Evolutionary conservation across 2,797 vertebrate species (phyloP).

Genomic region (Crenuchus spilurus): DNA sequence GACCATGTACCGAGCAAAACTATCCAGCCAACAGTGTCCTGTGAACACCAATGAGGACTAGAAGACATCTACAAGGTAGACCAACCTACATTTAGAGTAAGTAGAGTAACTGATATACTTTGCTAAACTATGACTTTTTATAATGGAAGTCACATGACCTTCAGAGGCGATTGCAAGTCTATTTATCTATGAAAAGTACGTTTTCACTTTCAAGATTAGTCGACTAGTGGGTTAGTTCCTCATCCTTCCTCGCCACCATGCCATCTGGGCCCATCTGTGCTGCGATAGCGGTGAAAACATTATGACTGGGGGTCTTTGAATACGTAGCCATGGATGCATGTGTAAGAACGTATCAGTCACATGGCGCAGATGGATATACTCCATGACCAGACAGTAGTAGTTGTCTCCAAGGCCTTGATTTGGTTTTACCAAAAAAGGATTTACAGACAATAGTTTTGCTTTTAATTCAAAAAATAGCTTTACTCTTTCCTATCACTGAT

Average conservation of each 20-base stretch:
- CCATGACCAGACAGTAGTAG: neutral
- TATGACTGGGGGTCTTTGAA: conserved; percentile 70
- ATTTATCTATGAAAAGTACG: neutral
- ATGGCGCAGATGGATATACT: conserved; percentile 37
- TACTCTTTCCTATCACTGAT: too few relatives aligned
- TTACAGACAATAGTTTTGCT: too few relatives aligned
- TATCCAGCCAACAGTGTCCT: too few relatives aligned
- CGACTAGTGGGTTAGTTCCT: conserved; percentile 4
- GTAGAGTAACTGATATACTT: neutral
- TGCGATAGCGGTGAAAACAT: conserved; percentile 42
- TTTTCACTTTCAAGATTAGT: conserved; percentile 13
- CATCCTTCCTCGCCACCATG: conserved; percentile 49
- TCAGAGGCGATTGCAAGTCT: neutral
- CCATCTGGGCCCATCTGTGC: conserved; percentile 73
- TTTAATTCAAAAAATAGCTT: too few relatives aligned
- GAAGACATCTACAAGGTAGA: too few relatives aligned
- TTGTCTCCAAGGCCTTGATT: neutral
- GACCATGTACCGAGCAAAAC: too few relatives aligned
- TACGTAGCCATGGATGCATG: conserved; percentile 80
- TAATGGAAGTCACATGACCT: neutral
- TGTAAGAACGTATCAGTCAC: conserved; percentile 56
- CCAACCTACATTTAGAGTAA: neutral
- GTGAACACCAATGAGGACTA: too few relatives aligned
- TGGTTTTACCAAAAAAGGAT: too few relatives aligned
- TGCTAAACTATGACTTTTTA: neutral